Conservation (phyloP, 2,113 vertebrate genomes). For the Charadrius vociferus region DNA sequence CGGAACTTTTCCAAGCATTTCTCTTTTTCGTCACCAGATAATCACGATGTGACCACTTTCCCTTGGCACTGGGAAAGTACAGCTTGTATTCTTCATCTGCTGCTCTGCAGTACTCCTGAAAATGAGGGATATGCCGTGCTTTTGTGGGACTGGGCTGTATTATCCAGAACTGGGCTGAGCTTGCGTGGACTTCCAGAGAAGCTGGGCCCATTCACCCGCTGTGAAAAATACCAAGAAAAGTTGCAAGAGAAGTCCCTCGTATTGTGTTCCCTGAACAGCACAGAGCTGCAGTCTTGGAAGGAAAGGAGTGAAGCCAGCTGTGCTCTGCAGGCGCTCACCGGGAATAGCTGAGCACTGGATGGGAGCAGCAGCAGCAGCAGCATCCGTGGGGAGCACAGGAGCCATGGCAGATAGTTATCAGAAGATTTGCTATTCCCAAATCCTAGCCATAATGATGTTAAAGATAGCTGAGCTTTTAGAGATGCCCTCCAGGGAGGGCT, state of each 20-base stretch:
- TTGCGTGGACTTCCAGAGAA: background rate
- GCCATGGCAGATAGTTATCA: background rate
- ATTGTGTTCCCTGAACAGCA: background rate
- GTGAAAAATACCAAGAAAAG: background rate
- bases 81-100: background rate
- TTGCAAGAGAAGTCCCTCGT: background rate
- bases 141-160: background rate
- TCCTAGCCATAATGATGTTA: background rate
- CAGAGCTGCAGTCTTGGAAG: background rate
- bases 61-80: constrained; percentile 23
- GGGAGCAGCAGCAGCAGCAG: background rate
- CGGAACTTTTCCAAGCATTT: background rate
- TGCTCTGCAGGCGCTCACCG: background rate
- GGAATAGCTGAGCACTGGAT: background rate
- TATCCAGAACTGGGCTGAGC: background rate
- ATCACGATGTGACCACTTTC: background rate
- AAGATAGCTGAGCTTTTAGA: background rate
- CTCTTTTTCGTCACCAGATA: background rate
- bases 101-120: background rate
- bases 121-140: background rate
- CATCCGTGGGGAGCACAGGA: background rate
- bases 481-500: background rate
- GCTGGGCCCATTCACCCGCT: background rate
- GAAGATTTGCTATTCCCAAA: background rate
- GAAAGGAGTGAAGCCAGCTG: background rate